Conservation (phyloP, 1,140 invertebrate species). For the Drosophila melanogaster region Release_6_plus_ISO1_MT NT_033777.3:16376501-16377000, state of each 20-base stretch:
- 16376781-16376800: slow-evolving; percentile 71
- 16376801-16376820: slow-evolving; percentile 74
- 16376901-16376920: slow-evolving; percentile 88
- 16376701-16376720: slow-evolving; percentile 69
- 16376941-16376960: slow-evolving; percentile 75
- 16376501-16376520: slow-evolving; percentile 45
- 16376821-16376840: slow-evolving; percentile 64
- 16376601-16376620: slow-evolving; percentile 79
- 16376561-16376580: slow-evolving; percentile 61
- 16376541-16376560: slow-evolving; percentile 63
- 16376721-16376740: slow-evolving; percentile 67
- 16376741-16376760: slow-evolving; percentile 68
- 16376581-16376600: slow-evolving; percentile 43
- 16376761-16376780: slow-evolving; percentile 60
- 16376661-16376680: slow-evolving; percentile 75
- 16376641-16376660: slow-evolving; percentile 81
- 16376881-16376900: slow-evolving; percentile 95
- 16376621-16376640: slow-evolving; percentile 78
- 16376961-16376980: slow-evolving; percentile 83
- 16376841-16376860: slow-evolving; percentile 56
- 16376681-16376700: slow-evolving; percentile 62
- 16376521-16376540: slow-evolving; percentile 60
- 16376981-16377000: slow-evolving; percentile 56
- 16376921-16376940: slow-evolving; percentile 12
- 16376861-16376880: slow-evolving; percentile 83